Conservation (phyloP, 2,113 vertebrate genomes). For the Phodopus roborovskii region DNA sequence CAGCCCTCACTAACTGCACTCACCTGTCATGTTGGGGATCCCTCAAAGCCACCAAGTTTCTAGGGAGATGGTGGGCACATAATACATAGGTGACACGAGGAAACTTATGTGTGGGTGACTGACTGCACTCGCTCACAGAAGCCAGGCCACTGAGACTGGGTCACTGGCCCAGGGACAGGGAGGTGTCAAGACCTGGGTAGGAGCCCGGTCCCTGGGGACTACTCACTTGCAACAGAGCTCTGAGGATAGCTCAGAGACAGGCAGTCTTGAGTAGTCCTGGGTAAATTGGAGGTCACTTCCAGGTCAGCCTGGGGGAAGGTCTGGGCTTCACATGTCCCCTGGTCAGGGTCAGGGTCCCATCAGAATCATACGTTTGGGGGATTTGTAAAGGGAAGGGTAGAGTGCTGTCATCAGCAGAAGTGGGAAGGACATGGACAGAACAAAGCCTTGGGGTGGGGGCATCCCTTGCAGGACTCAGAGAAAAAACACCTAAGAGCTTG, state of each 20-base stretch:
- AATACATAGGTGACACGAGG: too few relatives aligned
- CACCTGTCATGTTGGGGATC: background rate
- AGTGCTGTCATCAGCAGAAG: rapidly evolving
- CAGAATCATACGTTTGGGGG: background rate
- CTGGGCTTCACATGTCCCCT: rapidly evolving
- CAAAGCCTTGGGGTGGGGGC: too few relatives aligned
- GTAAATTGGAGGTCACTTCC: background rate
- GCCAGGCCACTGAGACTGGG: background rate
- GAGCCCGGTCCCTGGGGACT: background rate
- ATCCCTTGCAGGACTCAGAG: background rate
- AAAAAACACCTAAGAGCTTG: rapidly evolving
- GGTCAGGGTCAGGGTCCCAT: too few relatives aligned
- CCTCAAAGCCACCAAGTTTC: background rate
- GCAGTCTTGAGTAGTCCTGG: background rate
- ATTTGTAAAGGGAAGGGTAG: background rate
- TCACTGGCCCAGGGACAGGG: background rate
- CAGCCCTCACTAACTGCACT: background rate
- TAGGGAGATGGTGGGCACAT: background rate
- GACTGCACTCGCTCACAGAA: rapidly evolving
- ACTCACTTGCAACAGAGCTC: background rate
- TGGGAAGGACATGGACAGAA: rapidly evolving
- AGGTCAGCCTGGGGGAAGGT: background rate
- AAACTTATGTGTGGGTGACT: background rate
- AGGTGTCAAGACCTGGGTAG: background rate
- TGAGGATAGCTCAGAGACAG: background rate